Evolutionary conservation across 2,888 invertebrate genomes (phyloP), one percentile per base, ranked within the genome.

Genomic region (Diplolepis rosae): DNA sequence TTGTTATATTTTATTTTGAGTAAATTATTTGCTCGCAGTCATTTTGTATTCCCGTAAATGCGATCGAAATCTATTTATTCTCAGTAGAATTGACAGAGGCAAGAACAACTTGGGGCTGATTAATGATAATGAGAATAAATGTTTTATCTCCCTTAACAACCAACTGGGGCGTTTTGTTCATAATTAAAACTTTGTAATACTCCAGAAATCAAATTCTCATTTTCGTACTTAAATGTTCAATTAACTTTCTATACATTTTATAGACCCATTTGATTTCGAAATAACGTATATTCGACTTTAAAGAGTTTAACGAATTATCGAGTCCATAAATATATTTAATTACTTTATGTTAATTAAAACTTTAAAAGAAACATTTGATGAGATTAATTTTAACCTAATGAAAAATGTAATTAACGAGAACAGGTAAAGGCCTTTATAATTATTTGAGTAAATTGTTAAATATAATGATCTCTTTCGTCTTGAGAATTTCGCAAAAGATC

Each of bases 51-150:
- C 35, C 61, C n/a, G 35, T 61, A 45, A 45, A 45, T 22, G 45
- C 45, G 61, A 39, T 61, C 24, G 61, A 39, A 39, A n/a, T 61
- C n/a, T 61, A 7, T 61, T 61, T 61, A 61, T 61, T 24, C 35
- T 6, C 35, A n/a, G 39, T 35, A n/a, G 35, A 61, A 39, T 39
- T 61, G 56, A 56, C 56, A 56, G n/a, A 13, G 11, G 35, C 56
- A 52, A 32, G 18, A 61, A 61, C 61, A 61, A 61, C 24, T 24
- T 27, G 52, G 28, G n/a, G 27, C n/a, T 61, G 61, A 61, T 61
- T 61, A 61, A 61, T 61, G 61, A 39, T 61, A 61, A 61, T 61
- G 61, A 22, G 35, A 61, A 39, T 61, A 39, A 24, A 35, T 61
- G n/a, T n/a, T 39, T 6, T 22, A 18, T 45, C 18, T 39, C 7